Percentiles rank a stretch among this genome's conserved stretches.
Conservation (phyloP, 1,140 invertebrate species). For the Drosophila repleta region DNA sequence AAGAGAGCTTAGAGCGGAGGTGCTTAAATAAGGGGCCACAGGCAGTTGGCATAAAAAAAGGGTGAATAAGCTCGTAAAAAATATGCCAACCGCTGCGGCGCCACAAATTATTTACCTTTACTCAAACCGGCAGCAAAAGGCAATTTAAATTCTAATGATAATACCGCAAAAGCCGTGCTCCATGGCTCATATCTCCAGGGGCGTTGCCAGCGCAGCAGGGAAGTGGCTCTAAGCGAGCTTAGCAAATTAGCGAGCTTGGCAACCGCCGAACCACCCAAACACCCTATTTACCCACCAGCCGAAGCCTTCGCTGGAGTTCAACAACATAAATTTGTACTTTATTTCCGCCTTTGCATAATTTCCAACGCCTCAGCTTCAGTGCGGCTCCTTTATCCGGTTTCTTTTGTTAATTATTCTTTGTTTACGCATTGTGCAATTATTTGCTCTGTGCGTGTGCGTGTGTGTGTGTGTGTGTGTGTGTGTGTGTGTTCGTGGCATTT, state of each 20-base stretch:
- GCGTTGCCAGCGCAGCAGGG: slow-evolving; percentile 18
- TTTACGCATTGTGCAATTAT: slow-evolving; percentile 57
- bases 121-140: slow-evolving; percentile 66
- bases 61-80: slow-evolving; percentile 80
- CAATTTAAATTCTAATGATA: slow-evolving; percentile 82
- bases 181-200: slow-evolving; percentile 16
- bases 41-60: slow-evolving; percentile 39
- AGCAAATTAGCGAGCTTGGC: slow-evolving; percentile 74
- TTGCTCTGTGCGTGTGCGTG: slow-evolving; percentile 24
- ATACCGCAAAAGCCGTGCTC: slow-evolving; percentile 62
- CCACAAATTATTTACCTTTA: slow-evolving; percentile 75
- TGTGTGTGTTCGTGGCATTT: background rate
- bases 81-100: slow-evolving; percentile 70
- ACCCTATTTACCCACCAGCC: slow-evolving; percentile 7
- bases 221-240: slow-evolving; percentile 69
- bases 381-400: slow-evolving; percentile 25
- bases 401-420: slow-evolving; percentile 73
- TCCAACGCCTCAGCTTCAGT: slow-evolving; percentile 51
- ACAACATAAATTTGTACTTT: slow-evolving; percentile 73
- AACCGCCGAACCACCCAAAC: slow-evolving; percentile 39
- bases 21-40: slow-evolving; percentile 54
- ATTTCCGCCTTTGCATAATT: slow-evolving; percentile 71
- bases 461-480: slow-evolving; percentile 6
- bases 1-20: slow-evolving; percentile 72
- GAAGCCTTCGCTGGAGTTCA: slow-evolving; percentile 26